Base-by-base conservation (phyloP, 2,797 vertebrate species). In the Phrynocephalus guinanensis region DNA sequence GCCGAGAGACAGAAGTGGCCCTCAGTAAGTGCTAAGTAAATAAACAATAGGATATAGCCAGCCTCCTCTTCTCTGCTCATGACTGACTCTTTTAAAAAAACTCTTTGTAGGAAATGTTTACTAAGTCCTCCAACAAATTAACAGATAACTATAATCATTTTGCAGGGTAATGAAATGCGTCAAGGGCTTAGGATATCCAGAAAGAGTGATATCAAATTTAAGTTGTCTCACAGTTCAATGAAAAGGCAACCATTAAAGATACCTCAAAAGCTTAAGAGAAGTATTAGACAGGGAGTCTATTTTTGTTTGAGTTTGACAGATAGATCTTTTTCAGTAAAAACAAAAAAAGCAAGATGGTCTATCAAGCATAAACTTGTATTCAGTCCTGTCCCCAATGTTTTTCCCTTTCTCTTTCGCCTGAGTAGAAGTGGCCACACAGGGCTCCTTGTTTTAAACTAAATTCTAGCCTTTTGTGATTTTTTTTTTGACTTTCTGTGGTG, bases 1-100 rank as follows among this genome's bases (percentile, higher is more conserved):
- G 93, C 94, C 92, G 95, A 96, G 94, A 95, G 95, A 95, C 95
- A 96, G 96, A 97, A 97, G 96, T 96, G 96, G 93, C 93, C 91
- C 96, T 96, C 96, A 92, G 93, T 94, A 95, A 95, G 95, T 94
- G 91, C 94, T 95, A 92, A 95, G 93, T 94, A 96, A 96, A 96
- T 95, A 96, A 94, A 93, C 94, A 92, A 91, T 95, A 93, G 91
- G 93, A 94, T 94, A 91, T 88, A 96, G 95, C 95, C 92, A 90
- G 94, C 91, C 96, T 94, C 94, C 93, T 93, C 95, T 89, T 96
- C 92, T 92, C 92, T 94, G 89, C 84, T 94, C 94, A 92, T 93
- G 92, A 88, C 92, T 92, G 87, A 89, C 91, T 28, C 0, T 91
- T 92, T 81, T 81, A 75, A 80, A 92, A 38, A 44, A 93, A 93